Conservation (phyloP, 1,140 invertebrate genomes). For the Bombus affinis region DNA sequence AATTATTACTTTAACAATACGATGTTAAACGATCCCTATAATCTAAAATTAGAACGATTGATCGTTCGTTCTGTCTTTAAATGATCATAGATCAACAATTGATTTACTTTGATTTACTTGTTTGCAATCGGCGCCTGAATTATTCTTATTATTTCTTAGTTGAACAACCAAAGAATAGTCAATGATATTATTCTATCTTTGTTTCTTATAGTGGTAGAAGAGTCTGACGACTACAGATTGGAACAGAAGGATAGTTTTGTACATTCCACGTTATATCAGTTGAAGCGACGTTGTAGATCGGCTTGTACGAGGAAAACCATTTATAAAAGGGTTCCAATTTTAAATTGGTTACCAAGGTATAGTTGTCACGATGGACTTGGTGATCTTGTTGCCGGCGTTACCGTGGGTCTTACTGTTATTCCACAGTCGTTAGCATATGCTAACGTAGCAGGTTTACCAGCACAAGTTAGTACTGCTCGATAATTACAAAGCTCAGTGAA, state of each 20-base stretch:
- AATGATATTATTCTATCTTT: conserved; percentile 3
- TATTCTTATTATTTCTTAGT: background rate
- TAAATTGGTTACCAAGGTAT: conserved; percentile 89
- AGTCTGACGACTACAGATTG: conserved; percentile 69
- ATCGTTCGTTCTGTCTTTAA: background rate
- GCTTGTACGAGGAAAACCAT: conserved; percentile 86
- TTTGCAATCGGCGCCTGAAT: background rate
- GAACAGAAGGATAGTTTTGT: conserved; percentile 72
- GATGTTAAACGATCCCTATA: background rate
- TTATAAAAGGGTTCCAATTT: conserved; percentile 87
- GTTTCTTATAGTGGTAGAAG: conserved; percentile 76
- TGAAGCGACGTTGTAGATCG: conserved; percentile 73
- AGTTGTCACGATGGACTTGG: conserved; percentile 86
- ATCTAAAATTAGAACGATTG: background rate
- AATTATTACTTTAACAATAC: background rate
- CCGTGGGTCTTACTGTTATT: conserved; percentile 93
- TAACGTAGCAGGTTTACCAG: conserved; percentile 90
- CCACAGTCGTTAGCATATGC: conserved; percentile 93
- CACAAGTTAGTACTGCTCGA: conserved; percentile 82
- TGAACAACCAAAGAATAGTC: background rate
- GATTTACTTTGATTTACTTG: conserved; percentile 2
- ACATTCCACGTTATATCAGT: conserved; percentile 69
- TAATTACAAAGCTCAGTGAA: too few species aligned
- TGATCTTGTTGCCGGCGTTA: conserved; percentile 92
- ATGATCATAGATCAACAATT: background rate